These are phyloP conservation scores for Tragelaphus oryx DNA, from an alignment of 2,797 vertebrate genomes.

Conservation along the genomic window DNA sequence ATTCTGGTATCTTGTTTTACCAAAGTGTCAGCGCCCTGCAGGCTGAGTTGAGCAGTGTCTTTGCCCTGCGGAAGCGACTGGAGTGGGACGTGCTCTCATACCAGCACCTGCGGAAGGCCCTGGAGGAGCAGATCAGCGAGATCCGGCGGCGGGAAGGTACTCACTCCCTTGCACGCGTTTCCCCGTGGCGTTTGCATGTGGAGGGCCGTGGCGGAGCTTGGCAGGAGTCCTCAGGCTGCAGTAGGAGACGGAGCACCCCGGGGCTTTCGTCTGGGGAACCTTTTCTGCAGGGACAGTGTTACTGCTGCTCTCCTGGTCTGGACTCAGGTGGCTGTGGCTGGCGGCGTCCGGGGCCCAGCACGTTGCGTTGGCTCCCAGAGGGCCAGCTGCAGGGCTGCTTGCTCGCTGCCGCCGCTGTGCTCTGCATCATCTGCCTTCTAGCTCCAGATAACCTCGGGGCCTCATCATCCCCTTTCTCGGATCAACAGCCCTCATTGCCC, in stretches of 20 bases:
- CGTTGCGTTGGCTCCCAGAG: slow-evolving; percentile 9
- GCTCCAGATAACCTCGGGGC: not conserved
- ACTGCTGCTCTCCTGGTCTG: not conserved
- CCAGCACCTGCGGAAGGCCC: slow-evolving; percentile 86
- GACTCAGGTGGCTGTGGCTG: not conserved
- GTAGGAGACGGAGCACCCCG: not conserved
- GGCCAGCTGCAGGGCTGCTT: not conserved
- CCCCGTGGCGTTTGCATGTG: not conserved
- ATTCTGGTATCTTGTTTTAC: not conserved
- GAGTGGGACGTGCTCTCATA: slow-evolving; percentile 88
- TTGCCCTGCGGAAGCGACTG: slow-evolving; percentile 89
- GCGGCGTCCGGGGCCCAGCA: not conserved
- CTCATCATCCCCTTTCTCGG: not conserved
- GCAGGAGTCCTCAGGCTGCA: not conserved
- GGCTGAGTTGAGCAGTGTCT: slow-evolving; percentile 87
- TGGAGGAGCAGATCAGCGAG: slow-evolving; percentile 89
- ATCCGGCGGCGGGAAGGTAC: slow-evolving; percentile 89
- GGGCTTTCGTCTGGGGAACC: not conserved
- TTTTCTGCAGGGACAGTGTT: not conserved
- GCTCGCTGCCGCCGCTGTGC: not conserved
- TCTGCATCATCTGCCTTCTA: not conserved
- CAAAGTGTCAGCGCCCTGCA: slow-evolving; percentile 83
- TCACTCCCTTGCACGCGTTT: not conserved
- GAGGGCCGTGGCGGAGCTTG: not conserved
- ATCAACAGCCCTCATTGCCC: not conserved